Base-by-base conservation (phyloP, 2,888 invertebrate species). In the Zaprionus bogoriensis region DNA sequence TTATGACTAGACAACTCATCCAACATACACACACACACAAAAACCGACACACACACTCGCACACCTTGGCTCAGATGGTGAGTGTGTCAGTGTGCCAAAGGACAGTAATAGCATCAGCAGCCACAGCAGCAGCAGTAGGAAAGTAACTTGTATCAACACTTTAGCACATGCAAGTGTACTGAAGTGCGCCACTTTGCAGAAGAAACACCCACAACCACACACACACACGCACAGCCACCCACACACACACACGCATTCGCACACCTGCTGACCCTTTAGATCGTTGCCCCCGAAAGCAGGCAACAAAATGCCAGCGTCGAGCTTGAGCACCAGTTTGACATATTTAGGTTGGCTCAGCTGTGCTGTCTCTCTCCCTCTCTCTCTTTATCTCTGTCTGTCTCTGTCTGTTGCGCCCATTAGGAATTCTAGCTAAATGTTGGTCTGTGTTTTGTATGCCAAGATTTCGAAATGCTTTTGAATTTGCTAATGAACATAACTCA, bases 401-500 rank as follows among this genome's bases (percentile, higher is more conserved):
- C 44, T 30, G 58, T 41, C 36, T 23, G 22, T 30, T 38, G 46
- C 69, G 41, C 51, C 64, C 70, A 78, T 78, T 76, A 66, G 57
- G 59, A 69, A 75, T 76, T 63, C 74, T 62, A 67, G 27, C 57
- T 57, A 74, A 70, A 73, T 82, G 65, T 58, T 59, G 46, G 39
- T 28, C 32, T 36, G 20, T 63, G 41, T 61, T n/a, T 52, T 58
- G 53, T 66, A 38, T 39, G 52, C 52, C 45, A 67, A 69, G 67
- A 74, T 77, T 75, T 74, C 54, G 48, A 71, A 70, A 76, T 76
- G 73, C 74, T 74, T 73, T 82, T 73, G 74, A 76, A 75, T 77
- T 74, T 77, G 77, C 87, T 88, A 87, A 87, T 87, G 87, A 87
- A 86, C 86, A 84, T 87, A 84, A 74, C 81, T 87, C 69, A 69